Base-by-base conservation (phyloP, 2,888 invertebrate genomes). In the Automeris io region DNA sequence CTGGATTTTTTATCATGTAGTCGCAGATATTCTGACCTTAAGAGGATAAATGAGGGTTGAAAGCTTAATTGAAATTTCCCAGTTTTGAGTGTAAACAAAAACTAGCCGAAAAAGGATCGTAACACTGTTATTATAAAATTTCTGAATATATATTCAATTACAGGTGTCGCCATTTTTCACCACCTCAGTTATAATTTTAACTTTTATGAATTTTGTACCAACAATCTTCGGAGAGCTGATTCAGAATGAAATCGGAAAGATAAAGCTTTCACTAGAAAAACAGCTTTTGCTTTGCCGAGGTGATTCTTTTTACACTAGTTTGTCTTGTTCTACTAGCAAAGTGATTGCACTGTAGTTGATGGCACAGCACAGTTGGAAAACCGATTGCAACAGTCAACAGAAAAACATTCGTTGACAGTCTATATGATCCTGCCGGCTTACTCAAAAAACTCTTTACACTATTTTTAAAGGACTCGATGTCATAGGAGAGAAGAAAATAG, bases 271-370 rank as follows among this genome's bases (percentile, higher is more conserved):
- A 6, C 18, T 41, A 13, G 32, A 18, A 16, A 41, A 37, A 6
- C 29, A 41, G 23, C 37, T 41, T 31, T 24, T 41, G n/a, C 16
- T 32, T n/a, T 37, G 37, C 18, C 34, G 37, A 37, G 37, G 41
- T 41, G 34, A 21, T 5, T 26, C 3, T 26, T 26, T 12, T 12
- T 12, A 12, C 9, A 24, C 2, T 11, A n/a, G 3, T 3, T 11
- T 23, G n/a, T n/a, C n/a, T n/a, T n/a, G n/a, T n/a, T n/a, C n/a
- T n/a, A n/a, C n/a, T n/a, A n/a, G n/a, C n/a, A n/a, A n/a, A n/a
- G n/a, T n/a, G n/a, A n/a, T n/a, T n/a, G n/a, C n/a, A n/a, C n/a
- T n/a, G n/a, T n/a, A n/a, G n/a, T n/a, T n/a, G n/a, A n/a, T n/a
- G n/a, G n/a, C n/a, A n/a, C n/a, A n/a, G n/a, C n/a, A n/a, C n/a